Evolutionary conservation across 53 echinoderm and acorn worm genomes (phyloP).

Genomic region (Glandiceps talaboti): DNA sequence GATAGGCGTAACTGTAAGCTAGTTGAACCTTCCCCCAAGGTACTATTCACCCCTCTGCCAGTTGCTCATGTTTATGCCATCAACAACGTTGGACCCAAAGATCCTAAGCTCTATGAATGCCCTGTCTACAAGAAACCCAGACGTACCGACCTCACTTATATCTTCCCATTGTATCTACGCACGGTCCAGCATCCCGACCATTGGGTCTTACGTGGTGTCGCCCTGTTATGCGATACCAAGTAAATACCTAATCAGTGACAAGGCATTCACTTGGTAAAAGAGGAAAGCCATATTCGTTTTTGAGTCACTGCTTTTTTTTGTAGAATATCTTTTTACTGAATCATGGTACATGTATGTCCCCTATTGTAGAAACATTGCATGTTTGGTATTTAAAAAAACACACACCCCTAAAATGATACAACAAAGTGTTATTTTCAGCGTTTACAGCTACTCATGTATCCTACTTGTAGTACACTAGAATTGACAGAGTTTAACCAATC

Average conservation of each 20-base stretch:
- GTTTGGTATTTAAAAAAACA: background rate
- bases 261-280: background rate
- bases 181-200: conserved; percentile 86
- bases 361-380: too few species aligned
- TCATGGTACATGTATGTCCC: too few species aligned
- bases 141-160: conserved; percentile 92
- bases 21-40: conserved; percentile 83
- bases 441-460: background rate
- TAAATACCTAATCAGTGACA: conserved; percentile 9
- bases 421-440: background rate
- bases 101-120: conserved; percentile 81
- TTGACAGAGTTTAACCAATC: too few species aligned
- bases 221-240: conserved; percentile 93
- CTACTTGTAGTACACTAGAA: background rate
- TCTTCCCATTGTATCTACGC: conserved; percentile 87
- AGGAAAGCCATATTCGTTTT: too few species aligned
- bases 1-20: conserved; percentile 94
- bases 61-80: conserved; percentile 94
- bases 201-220: conserved; percentile 89
- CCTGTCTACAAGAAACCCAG: conserved; percentile 88
- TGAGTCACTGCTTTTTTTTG: too few species aligned
- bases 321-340: too few species aligned
- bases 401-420: background rate
- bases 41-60: conserved; percentile 83
- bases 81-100: conserved; percentile 64